Evolutionary conservation across 2,888 invertebrate genomes (phyloP).

Genomic region (Prosapia bicincta): DNA sequence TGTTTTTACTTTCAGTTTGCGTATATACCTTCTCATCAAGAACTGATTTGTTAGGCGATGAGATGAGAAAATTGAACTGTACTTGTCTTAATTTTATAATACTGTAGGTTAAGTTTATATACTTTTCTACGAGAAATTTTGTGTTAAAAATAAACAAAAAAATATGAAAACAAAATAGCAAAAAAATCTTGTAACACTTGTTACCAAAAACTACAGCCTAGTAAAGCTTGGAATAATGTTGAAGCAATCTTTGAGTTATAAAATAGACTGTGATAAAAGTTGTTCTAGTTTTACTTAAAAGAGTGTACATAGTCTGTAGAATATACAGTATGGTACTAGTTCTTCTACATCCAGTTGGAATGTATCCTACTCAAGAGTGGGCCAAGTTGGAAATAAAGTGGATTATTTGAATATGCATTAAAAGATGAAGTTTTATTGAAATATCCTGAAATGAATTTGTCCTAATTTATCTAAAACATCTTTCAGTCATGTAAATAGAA

Average conservation of each 20-base stretch:
- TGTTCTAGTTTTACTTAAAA: background rate
- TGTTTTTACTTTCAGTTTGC: too few species aligned
- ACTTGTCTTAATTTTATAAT: background rate
- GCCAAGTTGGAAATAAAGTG: background rate
- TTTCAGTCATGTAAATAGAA: too few species aligned
- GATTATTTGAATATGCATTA: background rate
- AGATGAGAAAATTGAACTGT: background rate
- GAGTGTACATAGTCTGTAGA: background rate
- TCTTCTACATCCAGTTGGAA: background rate
- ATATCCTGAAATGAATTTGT: background rate
- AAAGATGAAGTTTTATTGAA: background rate
- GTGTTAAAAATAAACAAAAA: background rate
- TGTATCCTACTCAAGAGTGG: background rate
- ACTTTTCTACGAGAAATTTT: background rate
- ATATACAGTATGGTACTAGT: background rate
- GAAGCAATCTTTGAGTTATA: too few species aligned
- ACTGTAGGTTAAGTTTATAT: background rate
- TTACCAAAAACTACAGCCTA: background rate
- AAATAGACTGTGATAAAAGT: background rate
- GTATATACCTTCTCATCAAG: background rate
- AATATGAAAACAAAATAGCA: too few species aligned
- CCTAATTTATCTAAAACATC: too few species aligned
- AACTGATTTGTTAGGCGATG: slow-evolving; percentile 2
- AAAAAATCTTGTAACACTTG: background rate
- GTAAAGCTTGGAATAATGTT: too few species aligned